Base-by-base conservation (phyloP, 2,888 invertebrate species). In the Cryptocephalus moraei region DNA sequence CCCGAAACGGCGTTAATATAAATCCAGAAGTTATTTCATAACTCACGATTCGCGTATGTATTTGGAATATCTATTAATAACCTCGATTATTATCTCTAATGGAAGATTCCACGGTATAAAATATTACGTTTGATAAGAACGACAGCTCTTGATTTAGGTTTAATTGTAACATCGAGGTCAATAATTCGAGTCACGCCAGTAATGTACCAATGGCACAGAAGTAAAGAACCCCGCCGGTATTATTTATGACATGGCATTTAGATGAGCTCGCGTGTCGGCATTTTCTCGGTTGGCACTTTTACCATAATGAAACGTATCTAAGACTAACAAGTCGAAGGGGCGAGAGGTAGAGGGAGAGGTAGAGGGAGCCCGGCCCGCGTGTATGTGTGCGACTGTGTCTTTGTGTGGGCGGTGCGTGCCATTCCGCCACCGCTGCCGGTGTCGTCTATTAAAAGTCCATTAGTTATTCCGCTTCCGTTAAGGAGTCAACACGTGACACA, bases 391-490 rank as follows among this genome's bases (percentile, higher is more conserved):
- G 22, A 22, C 22, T 22, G 22, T 22, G 22, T 22, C 22, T 22
- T 22, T 12, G 36, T 6, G 12, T 4, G 12, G 13, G 12, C 31
- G 44, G 46, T 50, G 50, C 50, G 50, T 48, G 48, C 13, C 33
- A 32, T 36, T 13, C 12, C 14, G 41, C 45, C 39, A 41, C 22
- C 40, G 32, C 39, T 48, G 48, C 31, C 48, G 46, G 46, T 47
- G 47, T 50, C 56, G 49, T 51, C 63, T 62, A 66, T 66, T 64
- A 66, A 65, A 64, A 63, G 51, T 56, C 60, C 64, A 65, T 66
- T 66, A 65, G 61, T 64, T 63, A 58, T 56, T 47, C 52, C 49
- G 45, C 50, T 56, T 57, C 56, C 55, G 44, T 31, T 44, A 38
- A 44, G 44, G 13, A 44, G 44, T 43, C 43, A 32, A 31, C 44